phyloP scores from a whole-genome alignment of 2,113 vertebrate species.

The Rhegmatorhina hoffmannsi region DNA sequence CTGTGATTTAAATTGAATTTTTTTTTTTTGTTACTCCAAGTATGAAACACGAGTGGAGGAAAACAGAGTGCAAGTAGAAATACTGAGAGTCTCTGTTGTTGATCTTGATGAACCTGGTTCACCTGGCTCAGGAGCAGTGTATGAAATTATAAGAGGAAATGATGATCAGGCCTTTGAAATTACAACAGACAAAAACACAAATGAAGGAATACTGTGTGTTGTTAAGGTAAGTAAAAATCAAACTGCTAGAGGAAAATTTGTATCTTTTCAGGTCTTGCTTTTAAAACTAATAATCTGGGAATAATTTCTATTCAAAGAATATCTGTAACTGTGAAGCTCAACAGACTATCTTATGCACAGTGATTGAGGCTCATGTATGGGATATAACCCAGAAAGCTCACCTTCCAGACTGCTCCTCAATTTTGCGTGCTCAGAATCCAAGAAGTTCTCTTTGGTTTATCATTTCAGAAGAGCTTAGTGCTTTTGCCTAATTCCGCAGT shows the following conservation, averaged over 20 bases:
- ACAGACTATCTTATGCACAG: background rate
- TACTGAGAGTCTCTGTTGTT: slow-evolving; percentile 78
- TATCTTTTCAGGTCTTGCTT: background rate
- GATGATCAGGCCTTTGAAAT: slow-evolving; percentile 85
- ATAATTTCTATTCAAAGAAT: background rate
- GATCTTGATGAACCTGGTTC: slow-evolving; percentile 83
- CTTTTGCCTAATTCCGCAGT: background rate
- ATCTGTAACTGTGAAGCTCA: background rate
- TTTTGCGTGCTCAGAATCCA: background rate
- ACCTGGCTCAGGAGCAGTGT: slow-evolving; percentile 79
- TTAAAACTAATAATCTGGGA: background rate
- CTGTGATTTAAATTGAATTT: background rate
- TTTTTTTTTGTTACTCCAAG: slow-evolving; percentile 60
- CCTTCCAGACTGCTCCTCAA: background rate
- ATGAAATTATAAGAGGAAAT: slow-evolving; percentile 84
- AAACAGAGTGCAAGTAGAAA: slow-evolving; percentile 77
- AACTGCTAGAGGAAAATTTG: background rate
- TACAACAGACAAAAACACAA: slow-evolving; percentile 82
- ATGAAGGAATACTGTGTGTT: slow-evolving; percentile 84
- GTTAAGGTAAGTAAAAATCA: slow-evolving; percentile 78
- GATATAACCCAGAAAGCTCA: background rate
- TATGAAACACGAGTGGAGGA: slow-evolving; percentile 77
- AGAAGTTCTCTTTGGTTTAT: background rate
- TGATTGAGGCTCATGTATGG: accelerated
- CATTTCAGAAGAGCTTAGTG: background rate